Base-by-base conservation (phyloP, 2,888 invertebrate genomes). In the Melanchra persicariae region DNA sequence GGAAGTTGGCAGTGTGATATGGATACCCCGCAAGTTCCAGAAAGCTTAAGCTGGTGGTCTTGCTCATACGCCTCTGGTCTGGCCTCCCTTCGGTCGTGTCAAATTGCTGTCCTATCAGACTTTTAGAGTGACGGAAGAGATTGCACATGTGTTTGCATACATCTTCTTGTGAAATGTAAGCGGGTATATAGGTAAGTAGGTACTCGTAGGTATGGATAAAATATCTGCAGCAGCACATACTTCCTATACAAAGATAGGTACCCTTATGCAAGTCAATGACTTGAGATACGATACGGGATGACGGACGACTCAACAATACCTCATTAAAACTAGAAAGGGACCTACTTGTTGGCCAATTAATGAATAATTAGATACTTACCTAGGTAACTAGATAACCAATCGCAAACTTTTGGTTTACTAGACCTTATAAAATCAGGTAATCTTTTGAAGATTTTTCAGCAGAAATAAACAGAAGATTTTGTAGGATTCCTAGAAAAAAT, bases 261-360 rank as follows among this genome's bases (percentile, higher is more conserved):
- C 40, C 26, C 19, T 57, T 52, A 26, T 57, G 17, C 61, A 45
- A 58, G 69, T 72, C 57, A 72, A 58, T 69, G 69, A 52, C 62
- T 37, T 45, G 6, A 51, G 45, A 72, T 62, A 43, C 5, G 43
- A 37, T 43, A 51, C 22, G 34, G 51, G 1, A 58, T 49, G 19
- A 37, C 57, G 61, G 45, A 62, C 57, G 24, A 47, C 17, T 12
- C 1, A 30, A 61, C 45, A 10, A 15, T 58, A 43, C 51, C 6
- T 69, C 15, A 45, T n/a, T 34, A 24, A 34, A 3, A 7, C 24
- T 19, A 54, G 26, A 30, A 19, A 2, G 51, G 26, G 6, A 30
- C 6, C 2, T 52, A 19, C 19, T 45, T 30, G 10, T 30, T 54
- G n/a, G 1, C 5, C 7, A 54, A 54, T 54, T 30, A 54, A 30